Conservation (phyloP, 2,888 invertebrate genomes). For the Liopterus haemorrhoidalis region DNA sequence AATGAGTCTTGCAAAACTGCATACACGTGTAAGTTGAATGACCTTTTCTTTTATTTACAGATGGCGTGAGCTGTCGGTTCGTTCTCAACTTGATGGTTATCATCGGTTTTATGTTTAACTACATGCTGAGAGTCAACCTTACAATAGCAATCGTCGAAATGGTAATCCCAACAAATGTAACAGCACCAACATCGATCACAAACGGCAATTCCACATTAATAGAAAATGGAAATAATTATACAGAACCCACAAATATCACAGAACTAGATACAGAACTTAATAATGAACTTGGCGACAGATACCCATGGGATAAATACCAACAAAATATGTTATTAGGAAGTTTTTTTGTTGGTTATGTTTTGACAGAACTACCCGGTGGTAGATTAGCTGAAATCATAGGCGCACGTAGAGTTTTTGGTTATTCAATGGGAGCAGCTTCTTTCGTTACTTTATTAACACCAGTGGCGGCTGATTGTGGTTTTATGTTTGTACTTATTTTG, state of each 20-base stretch:
- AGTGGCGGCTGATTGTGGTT: slow-evolving; percentile 63
- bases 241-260: slow-evolving; percentile 32
- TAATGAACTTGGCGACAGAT: slow-evolving; percentile 46
- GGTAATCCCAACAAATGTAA: slow-evolving; percentile 49
- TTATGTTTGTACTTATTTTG: slow-evolving; percentile 62
- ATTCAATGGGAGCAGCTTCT: slow-evolving; percentile 78
- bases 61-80: slow-evolving; percentile 69
- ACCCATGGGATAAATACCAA: slow-evolving; percentile 71
- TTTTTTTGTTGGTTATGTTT: slow-evolving; percentile 89
- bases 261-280: slow-evolving; percentile 39
- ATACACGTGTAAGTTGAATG: too few relatives aligned
- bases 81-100: slow-evolving; percentile 79
- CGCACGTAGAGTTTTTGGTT: slow-evolving; percentile 76
- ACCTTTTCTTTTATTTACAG: slow-evolving; percentile 51
- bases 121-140: slow-evolving; percentile 79
- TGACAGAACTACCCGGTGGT: slow-evolving; percentile 85
- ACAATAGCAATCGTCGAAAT: slow-evolving; percentile 83
- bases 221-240: slow-evolving; percentile 9
- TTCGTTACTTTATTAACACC: slow-evolving; percentile 77
- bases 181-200: background rate
- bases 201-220: background rate
- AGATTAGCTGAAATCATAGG: slow-evolving; percentile 78
- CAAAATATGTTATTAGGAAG: slow-evolving; percentile 76
- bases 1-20: too few relatives aligned
- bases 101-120: slow-evolving; percentile 84